These are phyloP conservation scores for Agrypnia vestita DNA, from an alignment of 1,140 invertebrate genomes.

Conservation along the genomic window DNA sequence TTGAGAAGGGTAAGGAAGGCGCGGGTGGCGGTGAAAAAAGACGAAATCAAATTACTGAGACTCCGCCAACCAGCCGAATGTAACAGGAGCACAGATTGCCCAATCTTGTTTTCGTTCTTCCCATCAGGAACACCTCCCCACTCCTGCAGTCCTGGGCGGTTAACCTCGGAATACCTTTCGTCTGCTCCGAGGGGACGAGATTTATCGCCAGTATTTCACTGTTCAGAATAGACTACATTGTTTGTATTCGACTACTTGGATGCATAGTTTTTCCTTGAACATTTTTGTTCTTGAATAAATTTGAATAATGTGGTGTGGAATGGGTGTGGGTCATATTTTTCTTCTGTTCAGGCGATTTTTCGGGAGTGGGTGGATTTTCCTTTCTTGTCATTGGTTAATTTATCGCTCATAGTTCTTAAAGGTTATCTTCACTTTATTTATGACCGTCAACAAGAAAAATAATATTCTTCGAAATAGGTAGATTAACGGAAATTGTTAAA, in stretches of 20 bases:
- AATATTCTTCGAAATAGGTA: too few relatives aligned
- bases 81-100: slow-evolving; percentile 58
- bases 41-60: slow-evolving; percentile 58
- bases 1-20: slow-evolving; percentile 38
- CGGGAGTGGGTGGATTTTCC: slow-evolving; percentile 6
- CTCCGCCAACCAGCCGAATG: slow-evolving; percentile 53
- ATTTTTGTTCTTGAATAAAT: slow-evolving; percentile 45
- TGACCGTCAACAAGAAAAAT: slow-evolving; percentile 10
- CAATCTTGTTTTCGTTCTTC: slow-evolving; percentile 58
- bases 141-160: slow-evolving; percentile 47
- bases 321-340: slow-evolving; percentile 10
- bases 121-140: slow-evolving; percentile 40
- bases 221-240: slow-evolving; percentile 48
- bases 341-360: slow-evolving; percentile 1
- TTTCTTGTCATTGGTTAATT: slow-evolving; percentile 36
- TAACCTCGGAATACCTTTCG: slow-evolving; percentile 49
- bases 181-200: slow-evolving; percentile 23
- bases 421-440: slow-evolving; percentile 25
- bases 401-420: slow-evolving; percentile 25
- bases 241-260: slow-evolving; percentile 47
- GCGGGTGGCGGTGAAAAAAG: slow-evolving; percentile 47
- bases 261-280: slow-evolving; percentile 43
- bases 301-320: slow-evolving; percentile 35
- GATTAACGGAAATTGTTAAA: too few relatives aligned
- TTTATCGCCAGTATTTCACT: slow-evolving; percentile 54